Base-by-base conservation (phyloP, 2,113 vertebrate species). In the Formicarius rufipectus region DNA sequence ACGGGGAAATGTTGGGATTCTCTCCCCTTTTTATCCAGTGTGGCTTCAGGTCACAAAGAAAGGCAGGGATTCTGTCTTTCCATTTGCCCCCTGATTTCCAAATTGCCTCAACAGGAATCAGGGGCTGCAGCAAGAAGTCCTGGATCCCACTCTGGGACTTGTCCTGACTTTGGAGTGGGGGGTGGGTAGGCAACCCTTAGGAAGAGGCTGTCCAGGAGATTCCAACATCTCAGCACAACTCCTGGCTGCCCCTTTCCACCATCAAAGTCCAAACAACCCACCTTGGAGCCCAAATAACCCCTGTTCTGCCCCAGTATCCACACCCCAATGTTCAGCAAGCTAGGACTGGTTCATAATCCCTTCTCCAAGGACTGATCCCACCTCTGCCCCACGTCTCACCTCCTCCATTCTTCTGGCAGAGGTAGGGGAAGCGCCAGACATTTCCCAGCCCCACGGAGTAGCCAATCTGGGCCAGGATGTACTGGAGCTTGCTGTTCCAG, bases 341-440 rank as follows among this genome's bases (percentile, higher is more conserved):
- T 42, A 63, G 72, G 35, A 50, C 0, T 17, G 59, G 18, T 13
- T 58, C 15, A 0, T 10, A 19, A 2, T 23, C 50, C 53, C 10
- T 33, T 31, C 66, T 25, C 52, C 71, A 30, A 14, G 14, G 15
- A 19, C 58, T 25, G 19, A 62, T 4, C 63, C 59, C 42, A 3
- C 3, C 53, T 83, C 98, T 97, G 73, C 17, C 76, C 55, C 62
- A 3, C 14, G 24, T 74, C 98, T 98, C 97, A 99, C 99, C 99
- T 98, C 99, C 99, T 91, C 99, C 99, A 0, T 99, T 99, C 97
- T 99, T 99, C 98, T 99, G 99, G 97, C 99, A 99, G 93, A 99
- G 97, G 97, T 99, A 99, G 22, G 99, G 99, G 96, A 99, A 99
- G 92, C 99, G 98, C 99, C 99, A 99, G 95, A 99, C 99, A 2